phyloP scores from a whole-genome alignment of 2,113 vertebrate genomes.

The Cynopterus brachyotis region DNA sequence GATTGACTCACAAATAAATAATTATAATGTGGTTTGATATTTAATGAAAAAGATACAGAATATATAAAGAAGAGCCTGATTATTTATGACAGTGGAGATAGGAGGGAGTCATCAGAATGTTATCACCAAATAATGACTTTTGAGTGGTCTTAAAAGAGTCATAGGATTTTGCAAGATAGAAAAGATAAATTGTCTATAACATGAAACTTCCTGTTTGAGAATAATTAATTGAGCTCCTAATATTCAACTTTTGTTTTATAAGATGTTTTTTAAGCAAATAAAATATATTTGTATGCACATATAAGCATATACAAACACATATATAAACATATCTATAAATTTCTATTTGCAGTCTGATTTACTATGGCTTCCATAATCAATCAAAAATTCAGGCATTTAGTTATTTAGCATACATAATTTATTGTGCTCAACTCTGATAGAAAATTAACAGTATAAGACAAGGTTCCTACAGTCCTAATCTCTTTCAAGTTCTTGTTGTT shows the following conservation, averaged over 20 bases:
- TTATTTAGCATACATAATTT: not conserved
- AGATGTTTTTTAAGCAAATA: not conserved
- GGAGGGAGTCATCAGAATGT: not conserved
- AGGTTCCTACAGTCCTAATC: not conserved
- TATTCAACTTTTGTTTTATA: not conserved
- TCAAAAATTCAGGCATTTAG: not conserved
- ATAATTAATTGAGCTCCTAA: not conserved
- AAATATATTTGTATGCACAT: not conserved
- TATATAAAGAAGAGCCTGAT: not conserved
- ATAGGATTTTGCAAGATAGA: not conserved
- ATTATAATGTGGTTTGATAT: not conserved
- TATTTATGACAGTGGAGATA: not conserved
- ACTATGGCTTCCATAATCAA: not conserved
- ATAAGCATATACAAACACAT: not conserved
- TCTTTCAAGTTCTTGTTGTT: not conserved
- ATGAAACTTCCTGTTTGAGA: not conserved
- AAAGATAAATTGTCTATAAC: not conserved
- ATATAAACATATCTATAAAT: not conserved
- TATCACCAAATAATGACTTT: not conserved
- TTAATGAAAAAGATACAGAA: not conserved
- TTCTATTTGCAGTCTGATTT: not conserved
- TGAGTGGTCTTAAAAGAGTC: not conserved
- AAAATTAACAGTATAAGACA: not conserved
- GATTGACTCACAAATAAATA: not conserved
- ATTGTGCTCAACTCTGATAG: not conserved